These are phyloP conservation scores for Tautogolabrus adspersus DNA, from an alignment of 2,113 vertebrate species.

Conservation along the genomic window DNA sequence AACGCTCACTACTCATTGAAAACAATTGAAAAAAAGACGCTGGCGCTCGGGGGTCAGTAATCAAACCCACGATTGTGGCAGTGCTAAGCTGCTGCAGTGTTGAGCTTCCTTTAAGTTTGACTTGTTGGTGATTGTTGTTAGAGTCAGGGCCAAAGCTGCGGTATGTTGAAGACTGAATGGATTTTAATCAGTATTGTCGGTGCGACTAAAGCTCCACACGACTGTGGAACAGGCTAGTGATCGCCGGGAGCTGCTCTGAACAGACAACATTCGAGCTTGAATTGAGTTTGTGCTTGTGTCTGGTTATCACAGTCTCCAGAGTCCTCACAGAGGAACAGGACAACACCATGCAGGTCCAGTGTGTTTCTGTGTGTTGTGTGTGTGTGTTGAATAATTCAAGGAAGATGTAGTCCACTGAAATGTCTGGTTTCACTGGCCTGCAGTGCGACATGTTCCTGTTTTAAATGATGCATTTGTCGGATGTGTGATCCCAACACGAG, in stretches of 20 bases:
- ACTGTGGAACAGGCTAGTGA: slow-evolving; percentile 1
- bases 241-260: background rate
- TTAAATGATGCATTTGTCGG: slow-evolving; percentile 10
- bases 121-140: background rate
- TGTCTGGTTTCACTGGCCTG: slow-evolving; percentile 56
- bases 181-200: background rate
- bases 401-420: background rate
- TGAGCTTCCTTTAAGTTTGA: slow-evolving; percentile 23
- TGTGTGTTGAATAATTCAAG: slow-evolving; percentile 1
- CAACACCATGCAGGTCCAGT: background rate
- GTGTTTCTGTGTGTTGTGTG: slow-evolving; percentile 1
- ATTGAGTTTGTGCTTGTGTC: background rate
- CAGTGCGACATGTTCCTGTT: background rate
- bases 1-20: no score
- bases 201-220: no score
- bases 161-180: no score
- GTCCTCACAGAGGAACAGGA: slow-evolving; percentile 10
- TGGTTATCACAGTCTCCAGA: slow-evolving; percentile 1
- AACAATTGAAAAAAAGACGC: no score
- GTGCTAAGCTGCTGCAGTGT: slow-evolving; percentile 20
- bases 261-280: background rate
- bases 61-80: slow-evolving; percentile 9
- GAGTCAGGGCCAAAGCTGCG: no score
- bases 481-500: slow-evolving; percentile 20
- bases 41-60: background rate